These are phyloP conservation scores for Acrobasis repandana DNA, from an alignment of 2,888 invertebrate genomes.

Conservation along the genomic window DNA sequence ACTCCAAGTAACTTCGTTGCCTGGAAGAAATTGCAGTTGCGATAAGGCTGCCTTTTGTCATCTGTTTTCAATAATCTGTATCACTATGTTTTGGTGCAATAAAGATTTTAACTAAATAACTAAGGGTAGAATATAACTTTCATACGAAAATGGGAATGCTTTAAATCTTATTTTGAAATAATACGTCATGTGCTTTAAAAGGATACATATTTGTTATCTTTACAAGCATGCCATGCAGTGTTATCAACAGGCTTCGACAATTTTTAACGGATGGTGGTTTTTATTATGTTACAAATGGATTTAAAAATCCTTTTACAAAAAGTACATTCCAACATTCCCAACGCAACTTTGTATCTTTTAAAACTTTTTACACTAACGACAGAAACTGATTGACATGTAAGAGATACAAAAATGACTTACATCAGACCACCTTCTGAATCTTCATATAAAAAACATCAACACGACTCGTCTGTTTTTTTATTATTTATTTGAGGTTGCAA, in stretches of 20 bases:
- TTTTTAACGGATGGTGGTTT: slow-evolving; percentile 26
- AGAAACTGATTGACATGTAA: neutral
- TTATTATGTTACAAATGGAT: slow-evolving; percentile 16
- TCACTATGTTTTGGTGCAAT: no score
- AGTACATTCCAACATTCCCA: slow-evolving; percentile 4
- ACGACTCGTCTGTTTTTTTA: neutral
- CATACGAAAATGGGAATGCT: neutral
- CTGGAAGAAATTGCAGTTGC: no score
- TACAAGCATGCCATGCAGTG: neutral
- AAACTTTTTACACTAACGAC: slow-evolving; percentile 7
- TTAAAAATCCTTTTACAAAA: slow-evolving; percentile 11
- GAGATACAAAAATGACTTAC: neutral
- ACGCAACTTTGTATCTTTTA: neutral
- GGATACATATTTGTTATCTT: slow-evolving; percentile 8
- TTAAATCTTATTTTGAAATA: neutral
- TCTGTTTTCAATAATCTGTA: no score
- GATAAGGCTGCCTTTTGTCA: no score
- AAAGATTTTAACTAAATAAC: no score
- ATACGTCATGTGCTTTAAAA: neutral
- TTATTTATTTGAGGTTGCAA: neutral
- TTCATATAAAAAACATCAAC: slow-evolving; percentile 14
- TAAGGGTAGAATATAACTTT: neutral
- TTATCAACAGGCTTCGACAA: slow-evolving; percentile 8
- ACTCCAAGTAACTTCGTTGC: no score
- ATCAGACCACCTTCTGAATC: neutral